Evolutionary conservation across 2,113 vertebrate species (phyloP).

Genomic region (Eulemur macaco): DNA sequence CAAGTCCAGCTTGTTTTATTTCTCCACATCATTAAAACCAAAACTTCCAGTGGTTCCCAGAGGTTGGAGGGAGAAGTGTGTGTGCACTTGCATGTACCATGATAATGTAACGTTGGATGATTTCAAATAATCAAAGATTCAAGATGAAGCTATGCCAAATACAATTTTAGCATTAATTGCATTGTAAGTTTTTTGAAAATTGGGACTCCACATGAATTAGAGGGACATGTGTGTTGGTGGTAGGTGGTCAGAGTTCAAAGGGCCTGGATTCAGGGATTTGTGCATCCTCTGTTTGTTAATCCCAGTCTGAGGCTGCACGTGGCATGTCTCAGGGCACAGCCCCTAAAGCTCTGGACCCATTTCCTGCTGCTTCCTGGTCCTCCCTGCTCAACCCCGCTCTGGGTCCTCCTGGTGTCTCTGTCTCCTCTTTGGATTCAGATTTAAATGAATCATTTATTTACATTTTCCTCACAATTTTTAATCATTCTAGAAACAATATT

Average conservation of each 20-base stretch:
- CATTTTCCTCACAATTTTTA: conserved; percentile 52
- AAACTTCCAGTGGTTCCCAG: neutral
- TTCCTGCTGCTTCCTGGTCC: neutral
- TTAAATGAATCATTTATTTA: conserved; percentile 59
- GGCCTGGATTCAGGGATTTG: neutral
- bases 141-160: neutral
- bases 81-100: neutral
- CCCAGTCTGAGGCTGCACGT: neutral
- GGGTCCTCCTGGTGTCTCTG: neutral
- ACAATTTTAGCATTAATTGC: neutral
- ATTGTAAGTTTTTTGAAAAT: neutral
- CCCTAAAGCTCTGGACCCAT: neutral
- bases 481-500: conserved; percentile 58
- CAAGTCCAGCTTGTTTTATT: neutral
- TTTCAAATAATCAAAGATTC: neutral
- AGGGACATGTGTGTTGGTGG: neutral
- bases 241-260: neutral
- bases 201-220: neutral
- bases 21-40: neutral
- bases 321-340: neutral
- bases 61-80: neutral
- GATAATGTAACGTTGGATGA: neutral
- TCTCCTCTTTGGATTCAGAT: conserved; percentile 15
- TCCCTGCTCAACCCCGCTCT: neutral
- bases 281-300: neutral